These are phyloP conservation scores for Hoplostethus mediterraneus DNA, from an alignment of 2,797 vertebrate species.

Conservation along the genomic window DNA sequence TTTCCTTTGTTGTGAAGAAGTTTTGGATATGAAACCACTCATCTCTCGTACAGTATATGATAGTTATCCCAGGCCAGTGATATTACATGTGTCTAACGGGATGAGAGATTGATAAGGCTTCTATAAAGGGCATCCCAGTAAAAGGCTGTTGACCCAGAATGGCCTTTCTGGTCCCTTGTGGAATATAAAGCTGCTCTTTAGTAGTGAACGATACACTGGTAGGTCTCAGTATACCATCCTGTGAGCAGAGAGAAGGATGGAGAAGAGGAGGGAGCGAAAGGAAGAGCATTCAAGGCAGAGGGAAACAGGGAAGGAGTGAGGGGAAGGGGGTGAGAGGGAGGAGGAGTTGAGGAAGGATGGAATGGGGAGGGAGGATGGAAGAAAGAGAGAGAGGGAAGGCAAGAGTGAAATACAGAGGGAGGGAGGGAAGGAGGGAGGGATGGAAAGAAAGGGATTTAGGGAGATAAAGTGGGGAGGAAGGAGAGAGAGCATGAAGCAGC, in stretches of 20 bases:
- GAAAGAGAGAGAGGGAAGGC: not conserved
- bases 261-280: conserved; percentile 49
- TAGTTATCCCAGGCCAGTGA: conserved; percentile 65
- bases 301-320: conserved; percentile 13
- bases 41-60: conserved; percentile 55
- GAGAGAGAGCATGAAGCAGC: conserved; percentile 19
- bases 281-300: conserved; percentile 55
- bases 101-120: conserved; percentile 83
- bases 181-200: conserved; percentile 84
- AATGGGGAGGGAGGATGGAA: not conserved
- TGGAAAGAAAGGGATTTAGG: conserved; percentile 5
- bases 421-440: not conserved
- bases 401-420: not conserved
- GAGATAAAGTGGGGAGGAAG: conserved; percentile 22
- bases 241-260: conserved; percentile 60
- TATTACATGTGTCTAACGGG: conserved; percentile 67
- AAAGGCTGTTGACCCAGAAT: conserved; percentile 84
- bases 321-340: not conserved
- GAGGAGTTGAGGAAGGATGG: not conserved
- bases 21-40: conserved; percentile 49
- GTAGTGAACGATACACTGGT: conserved; percentile 83
- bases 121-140: conserved; percentile 81
- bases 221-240: conserved; percentile 67
- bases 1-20: conserved; percentile 41
- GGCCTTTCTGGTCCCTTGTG: conserved; percentile 78